Evolutionary conservation across 1,140 invertebrate genomes (phyloP).

Genomic region (Zaprionus tsacasi): DNA sequence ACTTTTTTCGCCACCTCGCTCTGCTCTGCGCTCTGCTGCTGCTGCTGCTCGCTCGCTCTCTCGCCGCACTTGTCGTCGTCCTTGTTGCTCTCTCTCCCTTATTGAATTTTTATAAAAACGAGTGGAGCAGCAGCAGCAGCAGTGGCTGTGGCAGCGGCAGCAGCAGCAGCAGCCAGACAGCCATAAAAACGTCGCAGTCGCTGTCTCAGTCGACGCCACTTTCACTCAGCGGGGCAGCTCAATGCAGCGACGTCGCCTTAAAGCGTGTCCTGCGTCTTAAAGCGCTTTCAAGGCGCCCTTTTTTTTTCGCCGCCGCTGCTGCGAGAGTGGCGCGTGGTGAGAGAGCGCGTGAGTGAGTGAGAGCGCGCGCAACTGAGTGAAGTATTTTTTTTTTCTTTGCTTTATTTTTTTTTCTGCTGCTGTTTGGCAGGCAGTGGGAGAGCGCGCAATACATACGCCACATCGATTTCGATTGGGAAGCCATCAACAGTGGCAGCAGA

Average conservation of each 20-base stretch:
- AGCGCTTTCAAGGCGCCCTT: constrained; percentile 24
- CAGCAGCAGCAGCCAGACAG: constrained; percentile 46
- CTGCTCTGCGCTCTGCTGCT: not conserved
- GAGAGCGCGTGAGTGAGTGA: constrained; percentile 23
- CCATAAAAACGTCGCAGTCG: constrained; percentile 55
- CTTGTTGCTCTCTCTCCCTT: constrained; percentile 69
- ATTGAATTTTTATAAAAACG: constrained; percentile 64
- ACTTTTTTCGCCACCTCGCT: constrained; percentile 20
- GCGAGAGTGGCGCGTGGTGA: not conserved
- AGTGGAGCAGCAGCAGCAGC: constrained; percentile 46
- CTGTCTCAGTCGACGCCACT: constrained; percentile 69
- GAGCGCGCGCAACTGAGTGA: constrained; percentile 30
- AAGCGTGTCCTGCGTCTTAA: constrained; percentile 44
- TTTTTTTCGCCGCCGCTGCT: not conserved
- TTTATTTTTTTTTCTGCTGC: too few species aligned
- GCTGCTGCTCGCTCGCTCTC: not conserved
- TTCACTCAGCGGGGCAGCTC: constrained; percentile 59
- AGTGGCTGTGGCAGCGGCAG: too few species aligned
- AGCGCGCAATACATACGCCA: constrained; percentile 68
- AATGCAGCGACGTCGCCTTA: constrained; percentile 55
- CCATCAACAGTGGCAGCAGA: constrained; percentile 72
- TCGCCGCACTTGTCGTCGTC: constrained; percentile 44
- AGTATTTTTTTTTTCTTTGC: constrained; percentile 36
- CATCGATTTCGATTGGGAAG: constrained; percentile 84
- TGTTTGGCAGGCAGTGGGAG: constrained; percentile 5